Percentiles rank a stretch among this genome's conserved stretches.
Evolutionary conservation across 2,113 vertebrate genomes (phyloP).

Genomic region (Microtus oregoni): DNA sequence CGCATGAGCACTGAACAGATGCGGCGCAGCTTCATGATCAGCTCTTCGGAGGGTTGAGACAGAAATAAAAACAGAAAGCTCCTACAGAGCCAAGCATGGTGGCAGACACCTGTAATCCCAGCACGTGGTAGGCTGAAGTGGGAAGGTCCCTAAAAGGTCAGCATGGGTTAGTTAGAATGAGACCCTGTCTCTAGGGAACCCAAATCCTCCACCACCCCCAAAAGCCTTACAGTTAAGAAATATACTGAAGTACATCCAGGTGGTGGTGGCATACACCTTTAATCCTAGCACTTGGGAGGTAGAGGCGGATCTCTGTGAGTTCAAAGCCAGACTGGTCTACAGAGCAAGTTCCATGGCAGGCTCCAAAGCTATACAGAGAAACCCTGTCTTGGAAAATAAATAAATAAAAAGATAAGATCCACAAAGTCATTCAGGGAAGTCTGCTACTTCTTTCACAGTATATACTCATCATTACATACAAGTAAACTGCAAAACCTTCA

Average conservation of each 20-base stretch:
- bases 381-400: no score
- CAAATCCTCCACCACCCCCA: not conserved
- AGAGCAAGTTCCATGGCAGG: no score
- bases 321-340: no score
- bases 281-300: no score
- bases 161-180: not conserved
- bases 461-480: not conserved
- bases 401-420: no score
- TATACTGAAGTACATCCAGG: not conserved
- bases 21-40: no score
- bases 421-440: not conserved
- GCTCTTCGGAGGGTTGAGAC: not conserved
- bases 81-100: not conserved
- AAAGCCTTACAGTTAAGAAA: not conserved
- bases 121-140: no score
- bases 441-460: not conserved
- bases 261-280: fast-evolving
- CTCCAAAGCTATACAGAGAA: no score
- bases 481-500: not conserved
- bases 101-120: not conserved
- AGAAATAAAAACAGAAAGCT: not conserved
- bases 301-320: no score
- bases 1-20: not conserved
- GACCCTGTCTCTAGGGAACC: not conserved
- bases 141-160: not conserved